phyloP scores from a whole-genome alignment of 2,113 vertebrate genomes.

The Dermatemys mawii region DNA sequence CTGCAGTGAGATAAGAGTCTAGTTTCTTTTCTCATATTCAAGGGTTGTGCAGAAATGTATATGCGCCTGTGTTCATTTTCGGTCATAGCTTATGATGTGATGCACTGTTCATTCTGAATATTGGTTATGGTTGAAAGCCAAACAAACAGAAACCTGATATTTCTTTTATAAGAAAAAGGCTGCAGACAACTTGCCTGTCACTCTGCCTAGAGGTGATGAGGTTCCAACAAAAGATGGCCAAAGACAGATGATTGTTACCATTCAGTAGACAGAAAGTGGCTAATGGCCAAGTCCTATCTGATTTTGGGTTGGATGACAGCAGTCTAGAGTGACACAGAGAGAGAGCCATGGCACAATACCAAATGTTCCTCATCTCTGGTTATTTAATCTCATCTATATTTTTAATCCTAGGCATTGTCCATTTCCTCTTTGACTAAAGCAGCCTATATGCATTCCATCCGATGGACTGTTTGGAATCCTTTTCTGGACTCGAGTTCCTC shows the following conservation, averaged over 20 bases:
- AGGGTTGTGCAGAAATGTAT: neutral
- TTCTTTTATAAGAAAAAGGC: neutral
- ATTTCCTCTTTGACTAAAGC: conserved; percentile 60
- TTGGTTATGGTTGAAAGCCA: neutral
- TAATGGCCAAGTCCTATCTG: neutral
- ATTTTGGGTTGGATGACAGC: neutral
- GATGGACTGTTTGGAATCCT: conserved; percentile 90
- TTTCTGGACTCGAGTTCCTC: conserved; percentile 12
- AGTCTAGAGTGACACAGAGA: no score
- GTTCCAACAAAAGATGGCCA: neutral
- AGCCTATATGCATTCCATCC: conserved; percentile 84
- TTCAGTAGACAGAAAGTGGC: neutral
- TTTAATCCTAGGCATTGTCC: conserved; percentile 65
- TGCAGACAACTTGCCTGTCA: neutral
- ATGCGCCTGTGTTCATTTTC: neutral
- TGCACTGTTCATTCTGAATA: neutral
- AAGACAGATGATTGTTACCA: neutral
- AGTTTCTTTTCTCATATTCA: neutral
- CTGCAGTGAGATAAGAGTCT: neutral
- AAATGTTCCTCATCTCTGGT: neutral
- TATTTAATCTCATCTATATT: neutral
- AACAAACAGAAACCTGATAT: neutral
- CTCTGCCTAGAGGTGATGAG: neutral
- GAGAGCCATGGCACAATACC: neutral
- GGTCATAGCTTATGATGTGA: neutral